phyloP scores from a whole-genome alignment of 1,140 invertebrate genomes.

The Drosophila sp. region DNA sequence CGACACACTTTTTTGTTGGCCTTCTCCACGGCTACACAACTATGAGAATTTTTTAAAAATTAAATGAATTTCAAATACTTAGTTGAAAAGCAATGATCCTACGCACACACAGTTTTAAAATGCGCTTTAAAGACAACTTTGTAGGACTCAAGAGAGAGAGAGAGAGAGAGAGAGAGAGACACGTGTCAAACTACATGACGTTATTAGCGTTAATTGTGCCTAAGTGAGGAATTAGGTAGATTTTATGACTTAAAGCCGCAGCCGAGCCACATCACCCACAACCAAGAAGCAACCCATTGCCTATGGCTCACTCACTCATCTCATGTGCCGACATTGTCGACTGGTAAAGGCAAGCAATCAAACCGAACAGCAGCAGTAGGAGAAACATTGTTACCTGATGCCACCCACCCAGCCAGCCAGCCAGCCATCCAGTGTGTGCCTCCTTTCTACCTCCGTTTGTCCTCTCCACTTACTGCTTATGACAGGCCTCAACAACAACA shows the following conservation, averaged over 20 bases:
- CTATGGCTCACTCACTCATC: slow-evolving; percentile 1
- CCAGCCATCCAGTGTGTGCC: background rate
- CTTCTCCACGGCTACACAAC: background rate
- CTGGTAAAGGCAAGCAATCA: slow-evolving; percentile 12
- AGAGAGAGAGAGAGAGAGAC: slow-evolving; percentile 8
- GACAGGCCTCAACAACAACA: background rate
- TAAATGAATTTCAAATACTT: too few relatives aligned
- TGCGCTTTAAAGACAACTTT: too few relatives aligned
- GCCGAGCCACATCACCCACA: slow-evolving; percentile 17
- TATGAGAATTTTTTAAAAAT: too few relatives aligned
- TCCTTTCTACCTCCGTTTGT: background rate
- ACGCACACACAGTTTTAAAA: too few relatives aligned
- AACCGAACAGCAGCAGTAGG: slow-evolving; percentile 9
- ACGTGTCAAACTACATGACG: slow-evolving; percentile 61
- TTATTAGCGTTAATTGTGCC: slow-evolving; percentile 66
- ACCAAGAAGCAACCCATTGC: background rate
- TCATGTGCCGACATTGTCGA: background rate
- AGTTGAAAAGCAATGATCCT: too few relatives aligned
- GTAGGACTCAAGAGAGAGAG: too few relatives aligned
- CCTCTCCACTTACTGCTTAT: slow-evolving; percentile 8
- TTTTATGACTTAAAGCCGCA: slow-evolving; percentile 56
- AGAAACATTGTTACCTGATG: slow-evolving; percentile 36
- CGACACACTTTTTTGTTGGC: background rate
- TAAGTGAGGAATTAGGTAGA: slow-evolving; percentile 69
- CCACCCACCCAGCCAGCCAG: background rate